Conservation (phyloP, 2,797 vertebrate species). For the Sebastes goodei region DNA sequence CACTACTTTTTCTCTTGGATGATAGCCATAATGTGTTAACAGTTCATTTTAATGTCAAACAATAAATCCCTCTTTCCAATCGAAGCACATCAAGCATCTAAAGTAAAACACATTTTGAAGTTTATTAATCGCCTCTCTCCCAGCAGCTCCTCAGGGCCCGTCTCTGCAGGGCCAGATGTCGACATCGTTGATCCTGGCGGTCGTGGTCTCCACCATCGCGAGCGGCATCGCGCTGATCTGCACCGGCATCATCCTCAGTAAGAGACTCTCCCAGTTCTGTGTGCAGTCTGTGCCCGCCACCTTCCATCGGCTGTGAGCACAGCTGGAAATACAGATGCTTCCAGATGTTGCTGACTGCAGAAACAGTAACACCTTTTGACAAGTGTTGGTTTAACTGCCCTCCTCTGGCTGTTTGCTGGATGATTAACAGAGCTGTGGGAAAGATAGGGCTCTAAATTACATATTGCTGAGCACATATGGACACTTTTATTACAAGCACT, state of each 20-base stretch:
- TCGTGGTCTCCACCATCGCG: conserved; percentile 85
- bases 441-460: conserved; percentile 1
- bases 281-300: conserved; percentile 78
- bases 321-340: conserved; percentile 18
- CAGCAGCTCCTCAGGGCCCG: conserved; percentile 67
- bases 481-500: conserved; percentile 33
- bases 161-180: conserved; percentile 78
- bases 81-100: not conserved
- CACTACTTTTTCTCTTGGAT: not conserved
- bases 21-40: not conserved
- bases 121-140: not conserved
- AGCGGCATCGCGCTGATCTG: conserved; percentile 87
- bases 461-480: conserved; percentile 16
- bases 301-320: conserved; percentile 82
- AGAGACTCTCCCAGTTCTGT: conserved; percentile 82
- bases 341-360: conserved; percentile 44
- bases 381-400: conserved; percentile 6
- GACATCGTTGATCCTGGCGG: conserved; percentile 85
- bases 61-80: not conserved
- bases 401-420: not conserved
- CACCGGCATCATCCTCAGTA: conserved; percentile 89
- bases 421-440: conserved; percentile 4
- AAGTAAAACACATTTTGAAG: not conserved
- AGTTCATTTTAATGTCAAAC: not conserved
- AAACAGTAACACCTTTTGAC: conserved; percentile 28